phyloP scores from a whole-genome alignment of 1,140 invertebrate species.

The Elymnias hypermnestra region DNA sequence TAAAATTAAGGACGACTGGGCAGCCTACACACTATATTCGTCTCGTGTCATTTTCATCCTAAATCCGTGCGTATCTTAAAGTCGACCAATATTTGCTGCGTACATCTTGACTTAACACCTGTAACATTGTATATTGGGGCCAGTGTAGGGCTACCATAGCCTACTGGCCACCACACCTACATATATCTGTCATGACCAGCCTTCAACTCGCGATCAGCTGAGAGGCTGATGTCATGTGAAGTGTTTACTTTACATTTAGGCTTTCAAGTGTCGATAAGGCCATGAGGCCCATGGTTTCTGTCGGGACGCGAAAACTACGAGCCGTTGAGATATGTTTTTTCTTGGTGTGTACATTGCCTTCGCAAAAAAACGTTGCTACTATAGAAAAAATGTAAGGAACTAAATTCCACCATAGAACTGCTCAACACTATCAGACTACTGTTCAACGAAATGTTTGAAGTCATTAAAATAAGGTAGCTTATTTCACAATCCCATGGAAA shows the following conservation, averaged over 20 bases:
- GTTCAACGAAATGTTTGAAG: too few species aligned
- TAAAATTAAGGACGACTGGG: too few species aligned
- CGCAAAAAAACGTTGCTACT: too few species aligned
- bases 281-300: constrained; percentile 21
- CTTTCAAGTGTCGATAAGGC: constrained; percentile 10
- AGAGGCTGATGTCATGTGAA: constrained; percentile 52
- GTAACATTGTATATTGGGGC: constrained; percentile 32
- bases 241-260: constrained; percentile 43
- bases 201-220: constrained; percentile 63
- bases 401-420: too few species aligned
- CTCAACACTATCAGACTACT: too few species aligned
- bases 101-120: constrained; percentile 7
- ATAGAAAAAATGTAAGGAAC: too few species aligned
- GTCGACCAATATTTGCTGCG: not conserved
- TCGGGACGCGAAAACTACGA: not conserved
- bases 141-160: constrained; percentile 22
- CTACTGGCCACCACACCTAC: constrained; percentile 25
- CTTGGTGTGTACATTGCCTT: too few species aligned
- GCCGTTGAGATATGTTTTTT: not conserved
- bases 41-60: too few species aligned
- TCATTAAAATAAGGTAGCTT: too few species aligned
- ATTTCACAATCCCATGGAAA: too few species aligned
- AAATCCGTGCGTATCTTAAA: too few species aligned
- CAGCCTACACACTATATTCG: too few species aligned
- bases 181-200: constrained; percentile 38